These are phyloP conservation scores for Synanthedon andrenaeformis DNA, from an alignment of 2,888 invertebrate species.

Conservation along the genomic window DNA sequence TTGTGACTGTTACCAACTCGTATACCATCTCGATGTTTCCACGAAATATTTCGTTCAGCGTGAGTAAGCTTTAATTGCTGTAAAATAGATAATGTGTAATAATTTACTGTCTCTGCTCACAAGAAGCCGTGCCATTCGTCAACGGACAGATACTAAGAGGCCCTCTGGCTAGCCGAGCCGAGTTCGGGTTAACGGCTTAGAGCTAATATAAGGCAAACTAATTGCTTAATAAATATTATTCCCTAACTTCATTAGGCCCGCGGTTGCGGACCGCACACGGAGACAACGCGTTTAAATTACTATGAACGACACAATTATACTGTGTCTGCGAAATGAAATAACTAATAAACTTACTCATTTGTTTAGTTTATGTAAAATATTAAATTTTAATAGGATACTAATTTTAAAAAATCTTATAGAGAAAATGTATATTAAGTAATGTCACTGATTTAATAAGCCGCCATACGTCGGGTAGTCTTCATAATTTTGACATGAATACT, in stretches of 20 bases:
- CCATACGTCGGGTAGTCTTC: no score
- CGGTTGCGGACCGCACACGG: conserved; percentile 27
- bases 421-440: no score
- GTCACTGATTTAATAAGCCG: no score
- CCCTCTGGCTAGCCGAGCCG: neutral
- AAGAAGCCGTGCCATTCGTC: conserved; percentile 1
- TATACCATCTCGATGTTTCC: neutral
- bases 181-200: conserved; percentile 29
- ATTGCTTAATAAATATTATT: conserved; percentile 48
- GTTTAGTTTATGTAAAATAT: no score
- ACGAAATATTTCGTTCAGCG: neutral
- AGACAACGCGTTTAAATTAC: conserved; percentile 17
- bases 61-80: no score
- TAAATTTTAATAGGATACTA: no score
- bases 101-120: neutral
- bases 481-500: no score
- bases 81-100: neutral
- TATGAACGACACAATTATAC: neutral
- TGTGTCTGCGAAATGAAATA: neutral
- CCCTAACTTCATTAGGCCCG: conserved; percentile 30
- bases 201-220: conserved; percentile 50
- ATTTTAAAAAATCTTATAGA: no score
- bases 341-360: no score
- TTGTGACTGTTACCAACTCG: no score
- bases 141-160: conserved; percentile 1